Evolutionary conservation across 2,113 vertebrate genomes (phyloP).

Genomic region (Amia ocellicauda): DNA sequence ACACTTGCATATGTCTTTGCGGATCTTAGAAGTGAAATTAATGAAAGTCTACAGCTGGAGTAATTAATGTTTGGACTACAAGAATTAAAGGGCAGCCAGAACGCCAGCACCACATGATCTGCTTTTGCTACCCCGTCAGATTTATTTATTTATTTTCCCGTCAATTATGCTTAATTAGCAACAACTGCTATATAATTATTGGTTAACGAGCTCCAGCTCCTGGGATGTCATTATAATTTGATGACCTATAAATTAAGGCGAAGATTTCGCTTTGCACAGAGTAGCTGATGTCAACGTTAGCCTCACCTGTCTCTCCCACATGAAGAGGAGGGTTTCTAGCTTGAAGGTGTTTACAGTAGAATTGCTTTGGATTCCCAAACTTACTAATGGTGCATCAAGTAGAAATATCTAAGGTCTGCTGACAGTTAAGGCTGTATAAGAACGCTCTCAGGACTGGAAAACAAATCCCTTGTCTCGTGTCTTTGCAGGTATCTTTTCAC

Average conservation of each 20-base stretch:
- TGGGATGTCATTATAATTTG: not conserved
- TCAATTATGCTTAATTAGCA: slow-evolving; percentile 18
- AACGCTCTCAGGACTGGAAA: too few relatives aligned
- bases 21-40: too few relatives aligned
- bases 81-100: not conserved
- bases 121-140: not conserved
- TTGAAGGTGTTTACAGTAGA: too few relatives aligned
- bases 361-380: too few relatives aligned
- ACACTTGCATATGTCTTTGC: too few relatives aligned
- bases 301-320: too few relatives aligned
- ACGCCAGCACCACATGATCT: not conserved
- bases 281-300: too few relatives aligned
- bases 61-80: not conserved
- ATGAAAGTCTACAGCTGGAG: not conserved
- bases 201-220: slow-evolving; percentile 4
- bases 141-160: too few relatives aligned
- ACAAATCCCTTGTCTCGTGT: not conserved
- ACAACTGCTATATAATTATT: slow-evolving; percentile 1
- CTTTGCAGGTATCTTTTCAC: slow-evolving; percentile 81
- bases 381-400: too few relatives aligned
- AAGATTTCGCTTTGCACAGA: not conserved
- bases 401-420: too few relatives aligned
- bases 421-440: too few relatives aligned
- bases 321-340: too few relatives aligned
- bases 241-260: slow-evolving; percentile 6